These are phyloP conservation scores for Bilobella aurantiaca DNA, from an alignment of 1,140 invertebrate species.

Conservation along the genomic window DNA sequence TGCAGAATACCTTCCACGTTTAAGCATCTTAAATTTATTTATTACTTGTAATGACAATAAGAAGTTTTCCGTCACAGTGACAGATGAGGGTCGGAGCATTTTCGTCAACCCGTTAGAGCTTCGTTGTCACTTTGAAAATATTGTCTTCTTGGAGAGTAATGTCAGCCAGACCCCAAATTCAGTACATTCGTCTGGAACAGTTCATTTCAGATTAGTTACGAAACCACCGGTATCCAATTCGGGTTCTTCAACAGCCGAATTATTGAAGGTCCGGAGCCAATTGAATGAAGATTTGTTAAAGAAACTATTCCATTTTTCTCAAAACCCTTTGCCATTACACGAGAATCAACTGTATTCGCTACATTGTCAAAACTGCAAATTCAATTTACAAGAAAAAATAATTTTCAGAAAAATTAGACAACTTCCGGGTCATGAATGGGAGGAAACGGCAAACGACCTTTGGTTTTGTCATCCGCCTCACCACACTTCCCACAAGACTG, in stretches of 20 bases:
- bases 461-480: constrained; percentile 34
- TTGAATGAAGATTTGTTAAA: neutral
- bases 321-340: constrained; percentile 10
- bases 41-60: constrained; percentile 9
- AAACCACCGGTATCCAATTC: neutral
- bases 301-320: constrained; percentile 3
- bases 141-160: no score
- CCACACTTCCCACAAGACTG: neutral
- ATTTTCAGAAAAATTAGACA: constrained; percentile 25
- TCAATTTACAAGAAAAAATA: constrained; percentile 1
- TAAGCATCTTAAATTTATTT: constrained; percentile 30
- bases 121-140: no score
- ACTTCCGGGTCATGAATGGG: constrained; percentile 30
- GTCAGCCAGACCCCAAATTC: no score
- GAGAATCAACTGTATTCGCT: constrained; percentile 20
- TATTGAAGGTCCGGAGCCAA: neutral
- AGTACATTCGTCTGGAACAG: no score
- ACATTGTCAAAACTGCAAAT: constrained; percentile 21
- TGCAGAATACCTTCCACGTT: constrained; percentile 28
- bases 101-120: no score
- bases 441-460: constrained; percentile 30
- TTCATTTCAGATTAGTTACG: constrained; percentile 14
- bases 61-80: neutral
- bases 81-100: neutral
- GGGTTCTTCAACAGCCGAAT: constrained; percentile 12